Evolutionary conservation across 2,888 invertebrate species (phyloP), one percentile per base, ranked within the genome.

Genomic region (Lasioglossum vierecki): DNA sequence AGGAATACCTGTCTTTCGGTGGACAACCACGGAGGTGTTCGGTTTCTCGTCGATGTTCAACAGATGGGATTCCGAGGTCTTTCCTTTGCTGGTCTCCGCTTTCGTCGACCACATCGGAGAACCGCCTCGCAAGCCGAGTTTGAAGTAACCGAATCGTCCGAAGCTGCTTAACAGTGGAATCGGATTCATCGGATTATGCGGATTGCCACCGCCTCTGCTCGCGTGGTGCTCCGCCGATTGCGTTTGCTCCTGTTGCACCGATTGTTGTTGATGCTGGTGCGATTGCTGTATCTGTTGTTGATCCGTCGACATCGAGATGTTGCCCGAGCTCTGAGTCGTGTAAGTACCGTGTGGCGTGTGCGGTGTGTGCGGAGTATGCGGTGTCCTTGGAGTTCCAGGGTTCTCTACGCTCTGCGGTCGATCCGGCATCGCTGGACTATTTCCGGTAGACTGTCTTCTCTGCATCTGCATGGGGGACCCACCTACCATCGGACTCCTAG

Each of bases 21-120:
- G 95, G 8, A 95, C 93, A 0, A 95, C 94, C 76, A 93, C 92
- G 4, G 95, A 93, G 15, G 95, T 95, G 22, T 94, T 93, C 0
- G 95, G 94, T 91, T 96, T 96, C 63, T 96, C 96, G 90, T 95
- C 91, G 92, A 94, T 88, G 91, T 93, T 85, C 22, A 95, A 95
- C 79, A 95, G 75, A 93, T 95, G 89, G 89, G 95, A 90, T 93
- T 95, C 93, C 0, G 92, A 91, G 0, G 93, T 93, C 81, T 95
- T 95, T 0, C 94, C 93, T 79, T 95, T 95, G 80, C 94, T 95
- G 11, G 93, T 95, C 53, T 95, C 95, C 0, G 95, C 91, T 94
- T 96, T 95, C 0, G 94, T 95, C 3, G 95, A 95, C 97, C 97
- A 97, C 95, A 97, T 96, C 0, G 97, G 97, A 0, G 97, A 96